Percentiles rank a stretch among this genome's conserved stretches.
Evolutionary conservation across 2,797 vertebrate genomes (phyloP).

Genomic region (Clarias pachynema): DNA sequence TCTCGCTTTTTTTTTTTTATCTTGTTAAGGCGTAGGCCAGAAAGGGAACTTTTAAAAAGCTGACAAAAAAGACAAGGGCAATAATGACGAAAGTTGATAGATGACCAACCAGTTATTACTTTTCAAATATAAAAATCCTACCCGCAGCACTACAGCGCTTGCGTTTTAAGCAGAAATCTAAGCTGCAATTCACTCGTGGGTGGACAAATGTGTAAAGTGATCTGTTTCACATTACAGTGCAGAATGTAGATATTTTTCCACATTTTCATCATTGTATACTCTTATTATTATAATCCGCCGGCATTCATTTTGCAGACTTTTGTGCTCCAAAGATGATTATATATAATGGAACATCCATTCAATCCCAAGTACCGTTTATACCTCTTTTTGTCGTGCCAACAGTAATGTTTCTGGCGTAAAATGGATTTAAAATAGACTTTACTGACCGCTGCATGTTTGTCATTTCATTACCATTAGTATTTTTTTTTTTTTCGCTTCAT

Average conservation of each 20-base stretch:
- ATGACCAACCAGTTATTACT: background rate
- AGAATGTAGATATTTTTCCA: background rate
- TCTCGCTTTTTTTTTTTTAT: background rate
- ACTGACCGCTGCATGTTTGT: background rate
- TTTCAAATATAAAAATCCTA: conserved; percentile 4
- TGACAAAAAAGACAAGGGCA: background rate
- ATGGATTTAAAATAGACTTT: conserved; percentile 16
- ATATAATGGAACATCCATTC: background rate
- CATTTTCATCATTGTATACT: background rate
- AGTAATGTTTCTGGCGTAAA: conserved; percentile 11
- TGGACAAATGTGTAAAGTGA: conserved; percentile 20
- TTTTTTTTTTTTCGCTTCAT: background rate
- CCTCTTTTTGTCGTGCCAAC: background rate
- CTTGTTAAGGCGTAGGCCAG: background rate
- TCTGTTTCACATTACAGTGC: conserved; percentile 4
- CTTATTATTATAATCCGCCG: background rate
- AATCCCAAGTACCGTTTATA: conserved; percentile 1
- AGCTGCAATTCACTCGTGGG: conserved; percentile 1
- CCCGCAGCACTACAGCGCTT: background rate
- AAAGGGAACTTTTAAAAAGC: background rate
- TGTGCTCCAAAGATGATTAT: background rate
- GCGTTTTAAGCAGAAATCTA: background rate
- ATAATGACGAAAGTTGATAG: background rate
- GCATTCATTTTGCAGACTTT: conserved; percentile 14
- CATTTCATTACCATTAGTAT: conserved; percentile 5